A percentile compares a stretch with the other conserved stretches of the same genome.
phyloP scores from a whole-genome alignment of 92 coral and sea anemone genomes.

The Bergia sp. region DNA sequence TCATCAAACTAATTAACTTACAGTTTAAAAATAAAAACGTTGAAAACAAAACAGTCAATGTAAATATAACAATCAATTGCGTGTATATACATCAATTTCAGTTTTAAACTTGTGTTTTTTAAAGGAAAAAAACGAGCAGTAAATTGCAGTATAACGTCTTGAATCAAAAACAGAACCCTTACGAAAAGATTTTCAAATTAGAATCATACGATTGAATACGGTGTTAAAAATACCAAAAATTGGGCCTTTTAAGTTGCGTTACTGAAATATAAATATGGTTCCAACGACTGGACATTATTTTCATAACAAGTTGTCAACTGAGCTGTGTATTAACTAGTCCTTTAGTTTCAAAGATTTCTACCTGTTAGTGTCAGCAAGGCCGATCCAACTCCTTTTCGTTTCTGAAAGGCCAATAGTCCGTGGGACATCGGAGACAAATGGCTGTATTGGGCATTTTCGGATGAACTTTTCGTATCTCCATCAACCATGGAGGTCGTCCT shows the following conservation, averaged over 20 bases:
- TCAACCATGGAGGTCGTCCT: constrained; percentile 51
- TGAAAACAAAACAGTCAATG: background rate
- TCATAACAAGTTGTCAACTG: background rate
- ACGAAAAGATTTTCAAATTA: too few species aligned
- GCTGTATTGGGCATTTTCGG: constrained; percentile 22
- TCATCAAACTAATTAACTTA: too few species aligned
- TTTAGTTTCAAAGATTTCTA: background rate
- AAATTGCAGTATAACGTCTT: too few species aligned
- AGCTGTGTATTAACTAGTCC: background rate
- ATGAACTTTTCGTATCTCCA: background rate
- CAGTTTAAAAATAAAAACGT: too few species aligned
- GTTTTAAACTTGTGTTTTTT: background rate
- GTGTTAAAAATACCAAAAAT: too few species aligned
- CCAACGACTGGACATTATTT: background rate
- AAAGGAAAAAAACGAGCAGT: background rate
- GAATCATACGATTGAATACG: background rate
- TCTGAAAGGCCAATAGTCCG: constrained; percentile 80
- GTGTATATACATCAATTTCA: background rate
- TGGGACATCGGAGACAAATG: constrained; percentile 71
- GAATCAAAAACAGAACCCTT: background rate
- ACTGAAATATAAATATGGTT: background rate
- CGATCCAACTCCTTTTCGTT: constrained; percentile 70
- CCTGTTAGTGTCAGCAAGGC: constrained; percentile 73
- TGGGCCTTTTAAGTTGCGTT: background rate
- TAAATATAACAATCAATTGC: background rate